These are phyloP conservation scores for Caenorhabditis sp. DNA, from an alignment of 2,888 invertebrate genomes.

Conservation along the genomic window DNA sequence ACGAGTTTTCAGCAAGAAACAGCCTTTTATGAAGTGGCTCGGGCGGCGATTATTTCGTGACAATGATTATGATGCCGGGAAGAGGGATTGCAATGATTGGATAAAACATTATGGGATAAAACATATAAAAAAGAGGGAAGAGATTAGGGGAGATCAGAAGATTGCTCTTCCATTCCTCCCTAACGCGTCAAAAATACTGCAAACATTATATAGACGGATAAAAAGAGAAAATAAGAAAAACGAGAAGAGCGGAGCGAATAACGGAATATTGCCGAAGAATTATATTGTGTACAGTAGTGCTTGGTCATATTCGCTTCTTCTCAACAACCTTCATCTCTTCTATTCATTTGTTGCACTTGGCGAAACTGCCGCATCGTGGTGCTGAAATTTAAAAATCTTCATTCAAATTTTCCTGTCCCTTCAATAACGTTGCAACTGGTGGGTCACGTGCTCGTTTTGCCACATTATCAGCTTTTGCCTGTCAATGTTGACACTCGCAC, in stretches of 20 bases:
- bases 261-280: constrained; percentile 1
- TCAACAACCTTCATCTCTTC: neutral
- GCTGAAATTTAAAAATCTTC: constrained; percentile 33
- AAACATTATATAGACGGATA: constrained; percentile 34
- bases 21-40: constrained; percentile 16
- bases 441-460: neutral
- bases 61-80: constrained; percentile 39
- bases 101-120: constrained; percentile 8
- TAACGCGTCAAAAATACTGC: constrained; percentile 24
- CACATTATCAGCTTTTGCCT: constrained; percentile 17
- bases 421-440: too few species aligned
- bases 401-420: neutral
- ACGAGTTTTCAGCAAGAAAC: constrained; percentile 44
- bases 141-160: constrained; percentile 9
- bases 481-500: constrained; percentile 26
- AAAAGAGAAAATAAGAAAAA: constrained; percentile 16
- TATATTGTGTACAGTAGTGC: constrained; percentile 32
- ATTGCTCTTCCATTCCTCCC: neutral
- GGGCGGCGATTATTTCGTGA: constrained; percentile 20
- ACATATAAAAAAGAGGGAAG: constrained; percentile 3
- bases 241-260: constrained; percentile 9
- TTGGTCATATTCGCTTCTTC: constrained; percentile 28
- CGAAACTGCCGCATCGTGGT: constrained; percentile 47
- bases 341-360: constrained; percentile 52
- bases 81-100: constrained; percentile 5